Conservation (phyloP, 2,113 vertebrate genomes). For the Mobula hypostoma region DNA sequence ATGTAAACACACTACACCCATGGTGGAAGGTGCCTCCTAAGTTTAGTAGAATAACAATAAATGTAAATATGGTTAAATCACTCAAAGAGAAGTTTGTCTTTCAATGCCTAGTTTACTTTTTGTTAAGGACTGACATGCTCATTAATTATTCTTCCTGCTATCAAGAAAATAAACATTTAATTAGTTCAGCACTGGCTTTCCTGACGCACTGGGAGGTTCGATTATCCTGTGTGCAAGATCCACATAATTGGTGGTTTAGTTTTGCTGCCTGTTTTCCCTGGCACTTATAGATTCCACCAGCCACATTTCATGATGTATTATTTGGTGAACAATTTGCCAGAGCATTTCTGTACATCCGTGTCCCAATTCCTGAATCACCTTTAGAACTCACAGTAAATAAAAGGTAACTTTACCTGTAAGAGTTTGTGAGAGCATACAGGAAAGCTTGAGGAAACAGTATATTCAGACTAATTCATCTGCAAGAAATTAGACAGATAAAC, state of each 20-base stretch:
- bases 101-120: constrained; percentile 7
- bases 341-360: background rate
- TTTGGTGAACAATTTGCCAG: constrained; percentile 4
- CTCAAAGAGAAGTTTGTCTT: background rate
- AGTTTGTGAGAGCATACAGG: background rate
- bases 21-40: background rate
- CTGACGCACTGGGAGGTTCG: constrained; percentile 7
- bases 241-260: constrained; percentile 9
- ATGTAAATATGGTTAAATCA: background rate
- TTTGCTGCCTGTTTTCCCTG: background rate
- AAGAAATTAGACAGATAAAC: background rate
- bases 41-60: background rate
- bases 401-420: background rate
- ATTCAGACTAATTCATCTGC: background rate
- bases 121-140: constrained; percentile 22
- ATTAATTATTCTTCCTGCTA: constrained; percentile 30
- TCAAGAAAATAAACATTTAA: constrained; percentile 20
- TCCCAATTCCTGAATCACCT: background rate
- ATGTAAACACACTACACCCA: background rate
- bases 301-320: too few species aligned
- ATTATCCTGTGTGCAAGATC: background rate
- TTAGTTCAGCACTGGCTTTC: constrained; percentile 15
- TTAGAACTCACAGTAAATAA: background rate
- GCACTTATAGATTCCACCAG: background rate
- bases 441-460: background rate